Evolutionary conservation across 2,888 invertebrate species (phyloP), one percentile per base, ranked within the genome.

Genomic region (Cheilosia vernalis): DNA sequence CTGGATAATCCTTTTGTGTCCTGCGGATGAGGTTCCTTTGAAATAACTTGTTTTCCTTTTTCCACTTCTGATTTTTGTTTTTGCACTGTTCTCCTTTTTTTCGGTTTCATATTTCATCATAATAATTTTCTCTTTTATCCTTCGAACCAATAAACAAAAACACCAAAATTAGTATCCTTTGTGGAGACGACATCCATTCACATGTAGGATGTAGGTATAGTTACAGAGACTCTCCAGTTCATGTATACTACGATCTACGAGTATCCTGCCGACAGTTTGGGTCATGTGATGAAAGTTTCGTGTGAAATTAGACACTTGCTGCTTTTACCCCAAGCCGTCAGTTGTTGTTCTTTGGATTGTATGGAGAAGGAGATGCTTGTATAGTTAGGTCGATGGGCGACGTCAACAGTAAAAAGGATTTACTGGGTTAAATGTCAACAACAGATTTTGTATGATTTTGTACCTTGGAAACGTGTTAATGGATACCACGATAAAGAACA

Each of bases 121-220:
- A 72, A 58, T 64, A 64, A 72, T 66, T 72, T 64, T 66, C 33
- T 63, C 61, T 66, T 78, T 61, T 63, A 70, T 78, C 70, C 64
- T 58, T 70, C 49, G 15, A 79, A 63, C 64, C 79, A 60, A 72
- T 79, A 72, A 79, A 79, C 79, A 72, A 79, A 79, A 72, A 79
- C 72, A 79, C 72, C 44, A n/a, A 79, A 79, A 79, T 79, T 79
- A 72, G 79, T 64, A 79, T 64, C 64, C 79, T 64, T 66, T 79
- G 79, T 64, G 33, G 72, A 47, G 47, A 21, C 9, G 30, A 58
- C n/a, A 37, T 33, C 24, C 6, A 21, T 19, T 33, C 33, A 15
- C 27, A 67, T n/a, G 42, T 7, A 61, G 21, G 15, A 67, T n/a
- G 42, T 7, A 61, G 21, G 15, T 33, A 73, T 30, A 27, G 42